Percentiles rank a stretch among this genome's conserved stretches.
phyloP scores from a whole-genome alignment of 2,888 invertebrate genomes.

The Coecobrya sp. region DNA sequence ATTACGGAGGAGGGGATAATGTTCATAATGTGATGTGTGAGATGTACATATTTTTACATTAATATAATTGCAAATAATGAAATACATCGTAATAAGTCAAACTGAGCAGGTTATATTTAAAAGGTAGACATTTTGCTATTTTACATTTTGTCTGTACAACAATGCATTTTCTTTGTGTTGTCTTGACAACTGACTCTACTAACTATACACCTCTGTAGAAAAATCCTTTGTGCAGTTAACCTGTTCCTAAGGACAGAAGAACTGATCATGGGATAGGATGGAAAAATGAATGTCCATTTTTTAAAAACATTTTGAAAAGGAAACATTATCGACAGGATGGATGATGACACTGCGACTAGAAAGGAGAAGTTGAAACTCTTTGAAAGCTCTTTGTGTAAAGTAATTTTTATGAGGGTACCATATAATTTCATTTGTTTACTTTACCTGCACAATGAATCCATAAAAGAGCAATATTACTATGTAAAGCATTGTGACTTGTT shows the following conservation, averaged over 20 bases:
- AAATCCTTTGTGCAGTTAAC: no score
- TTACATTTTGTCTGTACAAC: neutral
- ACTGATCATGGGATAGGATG: neutral
- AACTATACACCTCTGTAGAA: no score
- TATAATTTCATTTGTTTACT: neutral
- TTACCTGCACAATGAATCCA: neutral
- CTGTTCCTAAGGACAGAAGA: no score
- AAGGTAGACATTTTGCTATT: neutral
- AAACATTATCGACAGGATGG: constrained; percentile 5
- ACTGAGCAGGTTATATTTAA: neutral
- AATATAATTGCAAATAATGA: constrained; percentile 1
- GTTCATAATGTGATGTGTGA: neutral
- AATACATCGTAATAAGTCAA: neutral
- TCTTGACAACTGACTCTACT: neutral
- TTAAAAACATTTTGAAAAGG: neutral
- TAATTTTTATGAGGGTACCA: neutral
- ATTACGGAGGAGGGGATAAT: neutral
- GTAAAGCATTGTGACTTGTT: neutral
- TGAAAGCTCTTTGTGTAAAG: neutral
- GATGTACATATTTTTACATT: neutral
- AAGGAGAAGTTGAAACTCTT: neutral
- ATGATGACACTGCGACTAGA: neutral
- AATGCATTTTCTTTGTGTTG: neutral
- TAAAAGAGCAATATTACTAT: neutral
- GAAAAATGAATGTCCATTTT: neutral